These are phyloP conservation scores for Drosophila teissieri DNA, from an alignment of 1,140 invertebrate genomes.

Conservation along the genomic window DNA sequence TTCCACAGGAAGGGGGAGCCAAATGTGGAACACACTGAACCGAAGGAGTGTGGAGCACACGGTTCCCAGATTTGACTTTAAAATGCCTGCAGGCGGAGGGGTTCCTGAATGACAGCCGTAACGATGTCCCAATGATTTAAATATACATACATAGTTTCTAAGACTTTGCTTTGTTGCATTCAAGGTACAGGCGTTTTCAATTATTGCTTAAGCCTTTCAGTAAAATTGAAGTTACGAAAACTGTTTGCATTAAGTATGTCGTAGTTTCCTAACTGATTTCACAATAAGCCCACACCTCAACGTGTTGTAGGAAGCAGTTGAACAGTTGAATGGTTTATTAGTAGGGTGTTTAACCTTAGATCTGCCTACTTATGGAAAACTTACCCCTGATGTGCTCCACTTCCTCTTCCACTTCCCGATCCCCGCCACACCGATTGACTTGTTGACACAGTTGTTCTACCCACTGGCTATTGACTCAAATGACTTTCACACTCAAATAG, in stretches of 20 bases:
- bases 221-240: background rate
- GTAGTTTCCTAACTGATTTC: no score
- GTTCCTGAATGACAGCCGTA: constrained; percentile 20
- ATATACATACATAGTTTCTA: background rate
- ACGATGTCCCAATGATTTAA: constrained; percentile 1
- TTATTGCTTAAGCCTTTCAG: background rate
- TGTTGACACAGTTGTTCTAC: constrained; percentile 63
- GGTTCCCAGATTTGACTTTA: constrained; percentile 23
- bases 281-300: background rate
- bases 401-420: constrained; percentile 14
- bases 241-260: background rate
- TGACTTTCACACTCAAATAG: constrained; percentile 62
- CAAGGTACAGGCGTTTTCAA: no score
- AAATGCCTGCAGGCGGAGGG: constrained; percentile 19
- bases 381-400: constrained; percentile 18
- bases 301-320: background rate
- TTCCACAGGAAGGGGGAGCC: constrained; percentile 12
- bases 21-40: constrained; percentile 39
- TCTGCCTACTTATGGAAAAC: constrained; percentile 12
- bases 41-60: constrained; percentile 27
- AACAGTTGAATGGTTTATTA: constrained; percentile 7
- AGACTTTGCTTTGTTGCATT: no score
- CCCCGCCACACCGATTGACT: background rate
- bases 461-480: constrained; percentile 57
- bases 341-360: constrained; percentile 34